Evolutionary conservation across 1,140 invertebrate genomes (phyloP), one percentile per base, ranked within the genome.

Genomic region (Pseudomyrmex gracilis): DNA sequence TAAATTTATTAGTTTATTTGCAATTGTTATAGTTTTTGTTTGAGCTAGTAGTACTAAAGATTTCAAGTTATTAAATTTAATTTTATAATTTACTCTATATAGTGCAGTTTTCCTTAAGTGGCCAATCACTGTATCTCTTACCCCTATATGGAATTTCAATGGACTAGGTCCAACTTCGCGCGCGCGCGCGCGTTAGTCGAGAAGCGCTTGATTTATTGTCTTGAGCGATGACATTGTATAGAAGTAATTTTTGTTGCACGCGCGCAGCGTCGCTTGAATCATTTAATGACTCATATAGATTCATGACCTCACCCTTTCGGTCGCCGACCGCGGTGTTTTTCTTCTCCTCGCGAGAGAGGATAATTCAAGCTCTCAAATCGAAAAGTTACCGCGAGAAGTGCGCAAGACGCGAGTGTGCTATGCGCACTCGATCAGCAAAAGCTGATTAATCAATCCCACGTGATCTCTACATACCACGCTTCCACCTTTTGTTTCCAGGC

Each of bases 401-500:
- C 49, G 13, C 22, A 34, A 13, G 34, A 66, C 43, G n/a, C n/a
- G 1, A 45, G n/a, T 17, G n/a, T 24, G 24, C 24, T 34, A 34
- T 7, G 57, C n/a, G 8, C 8, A n/a, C 10, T 51, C 49, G 49
- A 13, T 60, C n/a, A n/a, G n/a, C 34, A 7, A 34, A 61, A 53
- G 22, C 47, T 20, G 22, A 17, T 24, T 34, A 64, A 71, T 68
- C 53, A 68, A 47, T 71, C 57, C 10, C 13, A 80, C 43, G 1
- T 17, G 55, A n/a, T n/a, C 2, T 74, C 49, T 74, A 51, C 7
- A 17, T 78, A n/a, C n/a, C 17, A 2, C 7, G n/a, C 12, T 71
- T n/a, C 70, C 64, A 57, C 22, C 85, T 84, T 84, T 64, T 89
- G 68, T 88, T 88, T 88, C 70, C 86, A 94, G 93, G 92, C 85